Conservation (phyloP, 2,888 invertebrate species). For the Cyclophora albipunctata region DNA sequence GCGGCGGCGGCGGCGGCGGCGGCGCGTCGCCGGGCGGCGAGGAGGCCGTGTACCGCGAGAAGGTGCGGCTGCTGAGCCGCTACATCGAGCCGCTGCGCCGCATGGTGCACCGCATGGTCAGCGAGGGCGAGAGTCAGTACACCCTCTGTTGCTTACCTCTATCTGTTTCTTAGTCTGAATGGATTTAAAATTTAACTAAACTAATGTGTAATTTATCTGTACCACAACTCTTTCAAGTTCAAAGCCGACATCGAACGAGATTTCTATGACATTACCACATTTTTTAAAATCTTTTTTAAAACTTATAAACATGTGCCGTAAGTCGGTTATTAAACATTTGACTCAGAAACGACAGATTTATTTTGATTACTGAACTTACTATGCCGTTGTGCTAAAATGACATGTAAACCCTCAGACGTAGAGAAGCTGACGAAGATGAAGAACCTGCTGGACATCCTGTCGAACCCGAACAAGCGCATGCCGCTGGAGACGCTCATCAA, state of each 20-base stretch:
- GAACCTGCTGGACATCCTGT: constrained; percentile 91
- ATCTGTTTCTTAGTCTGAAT: background rate
- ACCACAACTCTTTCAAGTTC: too few species aligned
- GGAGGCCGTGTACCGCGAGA: constrained; percentile 94
- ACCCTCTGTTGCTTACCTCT: background rate
- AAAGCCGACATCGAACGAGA: too few species aligned
- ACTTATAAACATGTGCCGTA: too few species aligned
- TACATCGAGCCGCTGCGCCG: constrained; percentile 94
- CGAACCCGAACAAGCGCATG: constrained; percentile 91
- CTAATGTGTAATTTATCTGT: too few species aligned
- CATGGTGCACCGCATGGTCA: constrained; percentile 92
- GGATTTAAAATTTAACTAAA: background rate
- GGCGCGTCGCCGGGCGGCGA: constrained; percentile 76
- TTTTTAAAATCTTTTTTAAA: too few species aligned
- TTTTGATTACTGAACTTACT: too few species aligned
- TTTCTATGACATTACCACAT: too few species aligned
- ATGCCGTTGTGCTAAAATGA: background rate
- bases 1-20: constrained; percentile 51
- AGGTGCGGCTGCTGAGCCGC: constrained; percentile 93
- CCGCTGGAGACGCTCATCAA: constrained; percentile 92
- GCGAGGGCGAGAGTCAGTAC: constrained; percentile 81
- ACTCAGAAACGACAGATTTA: too few species aligned
- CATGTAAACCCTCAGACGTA: constrained; percentile 75
- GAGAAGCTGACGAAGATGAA: constrained; percentile 96
- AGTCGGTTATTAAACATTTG: too few species aligned